Percentiles rank a stretch among this genome's conserved stretches.
These are phyloP conservation scores for Cyanoramphus novaezelandiae DNA, from an alignment of 2,113 vertebrate genomes.

Conservation along the genomic window DNA sequence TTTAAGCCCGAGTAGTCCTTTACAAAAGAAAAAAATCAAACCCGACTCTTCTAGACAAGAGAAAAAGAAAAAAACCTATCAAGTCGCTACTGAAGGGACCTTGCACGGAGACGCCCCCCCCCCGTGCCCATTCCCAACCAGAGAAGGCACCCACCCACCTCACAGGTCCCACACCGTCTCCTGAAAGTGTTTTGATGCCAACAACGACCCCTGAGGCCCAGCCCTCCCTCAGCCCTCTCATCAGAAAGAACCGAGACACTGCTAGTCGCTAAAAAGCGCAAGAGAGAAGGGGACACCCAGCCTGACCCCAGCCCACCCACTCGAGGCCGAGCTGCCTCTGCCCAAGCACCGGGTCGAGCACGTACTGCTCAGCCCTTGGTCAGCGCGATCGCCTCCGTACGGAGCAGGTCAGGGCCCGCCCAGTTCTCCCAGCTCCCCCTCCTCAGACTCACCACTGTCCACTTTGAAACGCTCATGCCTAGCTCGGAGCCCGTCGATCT, in stretches of 20 bases:
- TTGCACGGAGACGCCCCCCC: background rate
- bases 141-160: background rate
- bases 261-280: fast-evolving
- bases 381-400: background rate
- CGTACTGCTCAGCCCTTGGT: fast-evolving
- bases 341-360: too few species aligned
- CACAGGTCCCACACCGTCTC: fast-evolving
- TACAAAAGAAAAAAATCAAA: fast-evolving
- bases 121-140: background rate
- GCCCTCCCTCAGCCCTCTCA: background rate
- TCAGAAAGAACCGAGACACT: fast-evolving
- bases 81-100: too few species aligned
- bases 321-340: background rate
- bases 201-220: background rate
- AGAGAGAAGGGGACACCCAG: background rate
- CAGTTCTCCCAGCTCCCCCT: background rate
- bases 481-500: slow-evolving; percentile 86
- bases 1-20: fast-evolving
- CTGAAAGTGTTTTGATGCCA: background rate
- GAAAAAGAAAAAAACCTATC: fast-evolving
- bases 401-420: background rate
- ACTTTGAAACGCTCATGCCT: slow-evolving; percentile 90
- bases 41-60: fast-evolving
- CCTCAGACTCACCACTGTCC: slow-evolving; percentile 84
- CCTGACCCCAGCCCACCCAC: too few species aligned